Base-by-base conservation (phyloP, 1,140 invertebrate genomes). In the Vanessa tameamea region DNA sequence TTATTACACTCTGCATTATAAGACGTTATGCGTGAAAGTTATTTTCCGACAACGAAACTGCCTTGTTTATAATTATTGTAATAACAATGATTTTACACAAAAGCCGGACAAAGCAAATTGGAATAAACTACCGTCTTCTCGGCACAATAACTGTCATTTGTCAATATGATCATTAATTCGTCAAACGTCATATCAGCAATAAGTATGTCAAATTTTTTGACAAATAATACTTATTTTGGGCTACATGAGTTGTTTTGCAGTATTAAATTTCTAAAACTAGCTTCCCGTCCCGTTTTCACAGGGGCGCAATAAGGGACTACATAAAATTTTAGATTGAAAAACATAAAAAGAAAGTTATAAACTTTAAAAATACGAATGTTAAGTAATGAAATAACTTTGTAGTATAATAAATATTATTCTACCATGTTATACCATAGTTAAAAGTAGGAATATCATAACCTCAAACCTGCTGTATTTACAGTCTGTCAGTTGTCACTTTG, bases 1-100 rank as follows among this genome's bases (percentile, higher is more conserved):
- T 99, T 47, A 99, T 96, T 31, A 99, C 95, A 94, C 96, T 98
- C 93, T 99, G 98, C 98, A 99, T 99, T 76, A 57, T 86, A 16
- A 64, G 72, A 50, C 59, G 11, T 31, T 14, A 61, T 37, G 31
- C 14, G 26, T 43, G 43, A 50, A 53, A 16, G 50, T n/a, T 53
- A 64, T 59, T 67, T 57, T 64, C 55, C 57, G 26, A n/a, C n/a
- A 74, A 1, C 37, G 31, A 37, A 61, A 31, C 31, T 13, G 26
- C 31, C 14, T 37, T 23, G 31, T 74, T 73, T 64, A 47, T 57
- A 57, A 23, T 23, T 57, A 23, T 12, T 74, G 59, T 64, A 69
- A 69, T 23, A 68, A 74, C 31, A 69, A 74, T 15, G 47, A 64
- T 64, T 69, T 69, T 64, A 69, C 15, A 53, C 43, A 64, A 76